Conservation (phyloP, 2,113 vertebrate genomes). For the Mirounga angustirostris region DNA sequence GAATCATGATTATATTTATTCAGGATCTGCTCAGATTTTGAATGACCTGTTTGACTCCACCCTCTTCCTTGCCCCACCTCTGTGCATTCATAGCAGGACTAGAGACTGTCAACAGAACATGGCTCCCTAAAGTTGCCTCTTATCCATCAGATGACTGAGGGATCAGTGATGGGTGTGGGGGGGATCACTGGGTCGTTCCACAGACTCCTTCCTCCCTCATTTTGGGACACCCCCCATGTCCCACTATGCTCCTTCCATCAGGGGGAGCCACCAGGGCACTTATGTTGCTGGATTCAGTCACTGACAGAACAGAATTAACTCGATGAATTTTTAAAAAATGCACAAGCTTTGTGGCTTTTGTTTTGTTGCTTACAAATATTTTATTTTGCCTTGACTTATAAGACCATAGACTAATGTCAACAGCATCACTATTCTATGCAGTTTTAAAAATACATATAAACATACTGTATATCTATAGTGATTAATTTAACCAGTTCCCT, state of each 20-base stretch:
- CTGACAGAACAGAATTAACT: neutral
- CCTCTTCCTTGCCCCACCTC: neutral
- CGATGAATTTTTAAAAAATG: neutral
- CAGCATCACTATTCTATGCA: neutral
- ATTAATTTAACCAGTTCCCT: conserved; percentile 52
- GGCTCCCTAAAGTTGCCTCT: neutral
- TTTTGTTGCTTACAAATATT: conserved; percentile 50
- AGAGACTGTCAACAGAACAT: neutral
- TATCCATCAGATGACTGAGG: neutral
- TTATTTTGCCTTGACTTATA: conserved; percentile 43
- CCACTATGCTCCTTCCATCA: neutral
- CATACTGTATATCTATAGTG: neutral
- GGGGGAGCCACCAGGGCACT: neutral
- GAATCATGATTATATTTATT: neutral
- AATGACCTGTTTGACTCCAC: neutral
- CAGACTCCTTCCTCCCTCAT: neutral
- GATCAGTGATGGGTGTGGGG: too few species aligned
- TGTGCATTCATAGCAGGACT: neutral
- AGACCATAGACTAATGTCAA: conserved; percentile 19
- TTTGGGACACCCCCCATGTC: too few species aligned
- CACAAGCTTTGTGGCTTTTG: neutral
- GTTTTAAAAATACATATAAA: conserved; percentile 35
- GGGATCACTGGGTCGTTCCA: neutral
- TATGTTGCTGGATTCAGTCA: neutral
- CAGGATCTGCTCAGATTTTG: neutral